Evolutionary conservation across 2,113 vertebrate species (phyloP).

Genomic region (Sylvietta virens): DNA sequence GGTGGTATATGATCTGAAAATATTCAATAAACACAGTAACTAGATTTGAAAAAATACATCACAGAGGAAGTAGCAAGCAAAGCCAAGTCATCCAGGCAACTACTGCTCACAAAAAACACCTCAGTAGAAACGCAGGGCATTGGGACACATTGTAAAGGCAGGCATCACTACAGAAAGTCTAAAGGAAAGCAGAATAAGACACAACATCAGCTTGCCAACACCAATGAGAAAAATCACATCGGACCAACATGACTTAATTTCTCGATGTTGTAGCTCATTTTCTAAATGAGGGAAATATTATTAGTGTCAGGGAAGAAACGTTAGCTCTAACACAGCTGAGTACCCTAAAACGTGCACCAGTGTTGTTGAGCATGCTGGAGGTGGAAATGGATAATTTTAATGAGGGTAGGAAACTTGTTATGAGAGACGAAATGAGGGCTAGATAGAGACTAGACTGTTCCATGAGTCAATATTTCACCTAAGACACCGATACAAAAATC

Average conservation of each 20-base stretch:
- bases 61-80: not conserved
- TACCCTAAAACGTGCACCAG: not conserved
- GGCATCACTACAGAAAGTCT: not conserved
- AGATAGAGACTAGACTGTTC: not conserved
- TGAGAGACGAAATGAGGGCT: not conserved
- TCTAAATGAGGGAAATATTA: not conserved
- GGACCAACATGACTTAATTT: not conserved
- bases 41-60: not conserved
- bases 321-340: not conserved
- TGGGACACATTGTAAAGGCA: not conserved
- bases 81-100: not conserved
- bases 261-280: not conserved
- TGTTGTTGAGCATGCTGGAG: not conserved
- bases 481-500: not conserved
- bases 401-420: not conserved
- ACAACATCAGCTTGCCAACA: not conserved
- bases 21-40: not conserved
- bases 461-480: not conserved
- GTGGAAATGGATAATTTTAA: not conserved
- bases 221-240: not conserved
- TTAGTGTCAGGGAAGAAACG: not conserved
- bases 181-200: not conserved
- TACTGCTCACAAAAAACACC: slow-evolving; percentile 5
- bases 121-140: not conserved
- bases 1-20: not conserved